Evolutionary conservation across 2,113 vertebrate genomes (phyloP), one percentile per base, ranked within the genome.

Genomic region (Colinus virginianus): DNA sequence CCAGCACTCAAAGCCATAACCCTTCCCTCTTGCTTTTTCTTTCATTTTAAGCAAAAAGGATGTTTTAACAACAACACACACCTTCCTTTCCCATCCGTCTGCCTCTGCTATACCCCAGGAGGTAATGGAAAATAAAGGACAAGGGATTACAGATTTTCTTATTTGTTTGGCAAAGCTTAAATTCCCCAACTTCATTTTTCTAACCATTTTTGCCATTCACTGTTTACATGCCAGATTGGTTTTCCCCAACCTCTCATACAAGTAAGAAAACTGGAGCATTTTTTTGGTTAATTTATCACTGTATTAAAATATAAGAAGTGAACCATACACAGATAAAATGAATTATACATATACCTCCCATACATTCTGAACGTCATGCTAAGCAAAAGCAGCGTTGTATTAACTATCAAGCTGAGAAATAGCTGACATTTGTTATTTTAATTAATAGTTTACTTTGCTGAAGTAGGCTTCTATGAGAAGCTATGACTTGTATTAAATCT

Each of bases 361-460:
- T 83, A 95, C 82, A 96, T 94, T 96, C 94, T 95, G 95, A 89
- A 95, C 71, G 67, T 97, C 97, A 97, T 89, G 90, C 97, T 97
- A 98, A 97, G 97, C 94, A 97, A 98, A 97, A 98, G 96, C 97
- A 97, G 96, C 61, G 56, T 95, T 93, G 94, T 97, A 97, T 97
- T 98, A 97, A 93, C 97, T 98, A 98, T 98, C 98, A 98, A 97
- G 93, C 91, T 97, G 94, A 45, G 80, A 98, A 98, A 97, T 87
- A 97, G 98, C 98, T 98, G 98, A 98, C 98, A 97, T 98, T 98
- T 97, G 97, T 98, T 98, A 98, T 98, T 98, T 97, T 98, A 98
- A 98, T 98, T 98, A 98, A 98, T 98, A 97, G 97, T 98, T 98
- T 97, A 97, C 97, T 97, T 97, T 98, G 98, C 98, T 98, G 97